Evolutionary conservation across 2,888 invertebrate species (phyloP), one percentile per base, ranked within the genome.

Genomic region (Andricus curvator): DNA sequence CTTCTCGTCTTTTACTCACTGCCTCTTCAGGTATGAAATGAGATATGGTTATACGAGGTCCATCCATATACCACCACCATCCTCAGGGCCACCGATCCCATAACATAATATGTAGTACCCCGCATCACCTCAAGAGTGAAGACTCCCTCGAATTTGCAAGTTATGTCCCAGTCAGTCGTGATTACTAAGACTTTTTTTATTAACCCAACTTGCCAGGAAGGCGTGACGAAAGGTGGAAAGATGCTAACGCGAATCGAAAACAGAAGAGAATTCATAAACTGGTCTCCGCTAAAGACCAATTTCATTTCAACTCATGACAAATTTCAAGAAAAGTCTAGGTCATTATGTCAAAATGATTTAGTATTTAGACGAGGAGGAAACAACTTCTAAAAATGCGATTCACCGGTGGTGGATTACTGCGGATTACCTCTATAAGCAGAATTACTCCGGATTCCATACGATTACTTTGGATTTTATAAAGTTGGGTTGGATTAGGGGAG

Each of bases 21-120:
- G 82, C 60, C 65, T 84, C 85, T 78, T 80, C 86, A 88, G 88
- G 87, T 91, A 89, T 88, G 89, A 91, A 91, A 92, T 90, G 89
- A 91, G 89, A 89, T 89, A 90, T 85, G 88, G 88, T 89, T 89
- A 84, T 86, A 89, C 87, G 87, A 88, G 88, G 85, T 76, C 84
- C 86, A 84, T 76, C 84, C 86, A 84, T 86, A 87, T 87, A 88
- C 83, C 87, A 88, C 80, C 77, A 68, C 56, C 29, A 78, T 29
- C 64, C 78, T 83, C 83, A 83, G 81, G 82, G 82, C 80, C 83
- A 83, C 80, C 85, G 85, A 84, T 81, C 85, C 81, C 78, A 78
- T 68, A 64, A 56, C 78, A 37, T 37, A 37, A 78, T 68, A 64
- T 65, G 79, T 60, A 67, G 78, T 78, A 80, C 77, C n/a, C 67